A percentile compares a stretch with the other conserved stretches of the same genome.
phyloP scores from a whole-genome alignment of 2,113 vertebrate genomes.

The Phalacrocorax pelagicus region DNA sequence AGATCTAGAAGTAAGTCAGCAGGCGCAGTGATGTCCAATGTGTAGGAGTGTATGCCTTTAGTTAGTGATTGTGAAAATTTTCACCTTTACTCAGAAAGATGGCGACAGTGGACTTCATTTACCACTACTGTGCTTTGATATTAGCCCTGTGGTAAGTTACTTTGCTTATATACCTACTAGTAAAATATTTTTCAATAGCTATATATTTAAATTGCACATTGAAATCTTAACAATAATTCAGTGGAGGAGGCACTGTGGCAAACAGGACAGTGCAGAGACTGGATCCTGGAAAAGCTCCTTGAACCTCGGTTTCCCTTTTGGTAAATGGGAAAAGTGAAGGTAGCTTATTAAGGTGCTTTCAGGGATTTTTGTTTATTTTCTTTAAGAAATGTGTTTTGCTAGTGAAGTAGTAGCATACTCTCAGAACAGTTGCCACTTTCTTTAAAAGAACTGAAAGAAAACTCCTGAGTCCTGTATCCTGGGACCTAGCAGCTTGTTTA shows the following conservation, averaged over 20 bases:
- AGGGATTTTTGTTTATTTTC: background rate
- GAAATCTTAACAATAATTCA: background rate
- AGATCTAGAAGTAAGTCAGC: background rate
- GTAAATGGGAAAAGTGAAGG: background rate
- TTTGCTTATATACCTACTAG: background rate
- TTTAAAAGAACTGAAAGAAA: background rate
- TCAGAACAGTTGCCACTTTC: background rate
- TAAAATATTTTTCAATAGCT: background rate
- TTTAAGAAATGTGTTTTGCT: background rate
- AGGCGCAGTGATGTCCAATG: background rate
- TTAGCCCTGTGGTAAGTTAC: background rate
- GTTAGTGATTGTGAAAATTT: background rate
- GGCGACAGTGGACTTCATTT: background rate
- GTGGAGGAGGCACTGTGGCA: background rate
- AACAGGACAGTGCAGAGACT: background rate
- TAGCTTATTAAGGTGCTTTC: background rate
- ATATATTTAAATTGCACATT: background rate
- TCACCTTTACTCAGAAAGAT: background rate
- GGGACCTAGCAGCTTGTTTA: background rate
- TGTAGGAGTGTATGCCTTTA: background rate
- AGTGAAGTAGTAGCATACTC: background rate
- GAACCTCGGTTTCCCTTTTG: background rate
- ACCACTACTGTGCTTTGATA: background rate
- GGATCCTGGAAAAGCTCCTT: background rate
- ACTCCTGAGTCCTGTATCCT: background rate